These are phyloP conservation scores for Rhynchonycteris naso DNA, from an alignment of 2,797 vertebrate species.

Conservation along the genomic window DNA sequence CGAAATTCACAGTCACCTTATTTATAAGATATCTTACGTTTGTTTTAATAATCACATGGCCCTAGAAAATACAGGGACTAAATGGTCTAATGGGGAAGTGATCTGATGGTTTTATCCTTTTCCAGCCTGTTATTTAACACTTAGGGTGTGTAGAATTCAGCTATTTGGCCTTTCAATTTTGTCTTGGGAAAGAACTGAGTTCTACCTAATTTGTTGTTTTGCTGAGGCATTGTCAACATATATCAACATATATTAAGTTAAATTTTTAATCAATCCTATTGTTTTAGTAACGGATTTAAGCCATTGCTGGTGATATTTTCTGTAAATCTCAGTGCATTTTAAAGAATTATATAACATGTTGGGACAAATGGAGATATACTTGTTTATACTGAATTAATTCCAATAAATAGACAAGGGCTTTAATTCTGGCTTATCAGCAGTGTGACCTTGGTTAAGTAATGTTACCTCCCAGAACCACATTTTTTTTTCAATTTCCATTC, in stretches of 20 bases:
- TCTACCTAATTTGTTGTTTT: not conserved
- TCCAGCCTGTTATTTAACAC: conserved; percentile 11
- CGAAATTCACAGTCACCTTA: not conserved
- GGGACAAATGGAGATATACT: not conserved
- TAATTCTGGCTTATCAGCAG: conserved; percentile 10
- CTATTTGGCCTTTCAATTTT: conserved; percentile 7
- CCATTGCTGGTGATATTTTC: not conserved
- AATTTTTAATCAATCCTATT: conserved; percentile 9
- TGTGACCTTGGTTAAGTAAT: not conserved
- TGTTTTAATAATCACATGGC: conserved; percentile 16
- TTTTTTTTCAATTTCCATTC: conserved; percentile 32
- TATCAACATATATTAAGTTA: not conserved
- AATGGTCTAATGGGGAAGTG: not conserved
- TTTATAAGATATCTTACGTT: conserved; percentile 10
- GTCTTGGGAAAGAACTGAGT: not conserved
- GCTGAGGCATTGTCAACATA: not conserved
- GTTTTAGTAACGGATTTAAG: not conserved
- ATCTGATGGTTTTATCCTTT: conserved; percentile 28
- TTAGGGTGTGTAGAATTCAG: conserved; percentile 19
- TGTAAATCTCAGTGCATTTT: conserved; percentile 15
- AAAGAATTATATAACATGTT: not conserved
- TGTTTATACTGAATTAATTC: conserved; percentile 41
- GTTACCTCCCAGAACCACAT: not conserved
- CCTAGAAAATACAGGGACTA: conserved; percentile 40
- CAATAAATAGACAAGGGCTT: not conserved